Base-by-base conservation (phyloP, 2,888 invertebrate species). In the Nesidiocoris tenuis region DNA sequence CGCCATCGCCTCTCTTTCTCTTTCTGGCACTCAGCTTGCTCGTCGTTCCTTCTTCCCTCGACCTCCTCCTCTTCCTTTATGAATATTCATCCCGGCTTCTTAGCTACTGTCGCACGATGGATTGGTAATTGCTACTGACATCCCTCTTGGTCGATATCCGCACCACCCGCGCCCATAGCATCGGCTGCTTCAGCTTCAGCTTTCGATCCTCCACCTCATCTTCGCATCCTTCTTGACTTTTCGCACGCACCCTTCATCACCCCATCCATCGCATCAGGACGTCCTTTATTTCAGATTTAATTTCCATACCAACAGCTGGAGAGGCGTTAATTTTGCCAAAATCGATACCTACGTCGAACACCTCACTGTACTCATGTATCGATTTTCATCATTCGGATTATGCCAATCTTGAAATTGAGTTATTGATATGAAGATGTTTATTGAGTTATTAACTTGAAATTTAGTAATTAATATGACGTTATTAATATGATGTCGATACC, bases 31-130 rank as follows among this genome's bases (percentile, higher is more conserved):
- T 19, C 74, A 65, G 16, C 66, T 66, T 57, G 63, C 64, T 57
- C 66, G 25, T 59, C 39, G 9, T 21, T n/a, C 54, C 65, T 56
- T 17, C 74, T 24, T 19, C 74, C 74, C 54, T 64, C 63, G 64
- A 61, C 68, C 71, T 72, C 72, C 64, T 66, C 65, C 75, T 25
- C 68, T 72, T 68, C 72, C 75, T 79, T 77, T 76, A 79, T 79
- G 79, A 78, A 78, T 78, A 78, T 78, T 78, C 78, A 78, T 78
- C 76, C 76, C 75, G 78, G 78, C 78, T 78, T 78, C 78, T 78
- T 78, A 78, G 77, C 78, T 77, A 77, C 76, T 77, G 77, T 77
- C 76, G 77, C 78, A 64, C 77, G 78, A 78, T 78, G 78, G 78
- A 78, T 78, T 78, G 78, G 78, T 78, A 78, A 78, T 78, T 78